Evolutionary conservation across 2,113 vertebrate genomes (phyloP).

Genomic region (Protobothrops mucrosquamatus): DNA sequence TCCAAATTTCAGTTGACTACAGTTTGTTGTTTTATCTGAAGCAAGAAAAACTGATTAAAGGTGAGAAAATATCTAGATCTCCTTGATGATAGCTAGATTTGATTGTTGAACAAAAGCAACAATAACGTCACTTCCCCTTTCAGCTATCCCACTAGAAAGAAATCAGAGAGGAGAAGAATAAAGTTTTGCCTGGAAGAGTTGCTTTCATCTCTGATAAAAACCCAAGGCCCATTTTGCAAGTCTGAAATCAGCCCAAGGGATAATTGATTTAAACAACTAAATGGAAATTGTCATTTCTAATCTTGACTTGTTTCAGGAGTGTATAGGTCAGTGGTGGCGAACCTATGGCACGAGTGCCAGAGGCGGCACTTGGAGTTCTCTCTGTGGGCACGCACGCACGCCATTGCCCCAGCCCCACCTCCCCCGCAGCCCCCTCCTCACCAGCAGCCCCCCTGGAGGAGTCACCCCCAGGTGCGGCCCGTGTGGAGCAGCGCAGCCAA

Average conservation of each 20-base stretch:
- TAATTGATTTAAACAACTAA: background rate
- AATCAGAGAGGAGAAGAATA: background rate
- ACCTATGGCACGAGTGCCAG: too few relatives aligned
- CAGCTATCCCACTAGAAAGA: background rate
- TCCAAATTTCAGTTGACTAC: background rate
- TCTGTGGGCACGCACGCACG: too few relatives aligned
- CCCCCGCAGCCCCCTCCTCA: too few relatives aligned
- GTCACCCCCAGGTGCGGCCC: too few relatives aligned
- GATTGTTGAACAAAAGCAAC: background rate
- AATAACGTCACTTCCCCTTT: background rate
- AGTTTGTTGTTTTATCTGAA: background rate
- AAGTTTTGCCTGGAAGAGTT: background rate
- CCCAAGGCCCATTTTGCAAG: background rate
- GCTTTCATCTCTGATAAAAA: background rate
- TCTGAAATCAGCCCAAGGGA: background rate
- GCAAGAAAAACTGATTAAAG: background rate
- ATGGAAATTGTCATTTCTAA: background rate
- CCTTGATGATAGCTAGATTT: background rate
- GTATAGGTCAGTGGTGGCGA: background rate
- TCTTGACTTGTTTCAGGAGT: background rate
- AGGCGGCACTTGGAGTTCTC: too few relatives aligned
- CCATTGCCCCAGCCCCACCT: too few relatives aligned
- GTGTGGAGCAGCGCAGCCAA: too few relatives aligned
- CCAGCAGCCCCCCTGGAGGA: too few relatives aligned
- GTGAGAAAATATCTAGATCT: background rate